These are phyloP conservation scores for Heliconius himera DNA, from an alignment of 1,140 invertebrate species.

Conservation along the genomic window DNA sequence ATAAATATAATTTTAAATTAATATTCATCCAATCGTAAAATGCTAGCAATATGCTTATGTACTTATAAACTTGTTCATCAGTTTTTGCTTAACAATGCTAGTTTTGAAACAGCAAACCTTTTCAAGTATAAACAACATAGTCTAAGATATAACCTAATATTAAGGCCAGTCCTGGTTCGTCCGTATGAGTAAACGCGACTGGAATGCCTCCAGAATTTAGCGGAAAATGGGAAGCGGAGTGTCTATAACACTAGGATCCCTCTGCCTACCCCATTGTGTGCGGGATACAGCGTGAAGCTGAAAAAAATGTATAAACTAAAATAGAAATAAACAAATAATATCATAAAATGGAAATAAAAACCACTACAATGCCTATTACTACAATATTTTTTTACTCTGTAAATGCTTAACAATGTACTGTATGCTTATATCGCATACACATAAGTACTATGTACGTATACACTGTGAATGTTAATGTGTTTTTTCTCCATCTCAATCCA, in stretches of 20 bases:
- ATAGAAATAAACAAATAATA: neutral
- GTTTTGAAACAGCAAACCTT: neutral
- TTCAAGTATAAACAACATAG: neutral
- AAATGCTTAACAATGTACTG: neutral
- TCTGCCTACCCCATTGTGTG: too few relatives aligned
- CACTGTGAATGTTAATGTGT: conserved; percentile 51
- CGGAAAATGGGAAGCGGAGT: too few relatives aligned
- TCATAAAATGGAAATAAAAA: neutral
- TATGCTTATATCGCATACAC: neutral
- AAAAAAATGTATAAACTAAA: too few relatives aligned
- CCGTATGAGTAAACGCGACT: too few relatives aligned
- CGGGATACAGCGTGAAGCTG: too few relatives aligned
- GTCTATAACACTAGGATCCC: too few relatives aligned
- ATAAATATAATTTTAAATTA: neutral
- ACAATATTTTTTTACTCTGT: neutral
- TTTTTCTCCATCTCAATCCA: conserved; percentile 57
- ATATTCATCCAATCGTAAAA: conserved; percentile 1
- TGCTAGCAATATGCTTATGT: too few relatives aligned
- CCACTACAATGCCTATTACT: neutral
- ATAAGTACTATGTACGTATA: neutral
- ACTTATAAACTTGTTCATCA: neutral
- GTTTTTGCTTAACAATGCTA: neutral
- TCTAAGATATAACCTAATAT: too few relatives aligned
- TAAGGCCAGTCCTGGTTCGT: too few relatives aligned
- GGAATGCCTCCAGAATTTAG: too few relatives aligned